Evolutionary conservation across 2,797 vertebrate genomes (phyloP), one percentile per base, ranked within the genome.

Genomic region (Sciurus vulgaris): DNA sequence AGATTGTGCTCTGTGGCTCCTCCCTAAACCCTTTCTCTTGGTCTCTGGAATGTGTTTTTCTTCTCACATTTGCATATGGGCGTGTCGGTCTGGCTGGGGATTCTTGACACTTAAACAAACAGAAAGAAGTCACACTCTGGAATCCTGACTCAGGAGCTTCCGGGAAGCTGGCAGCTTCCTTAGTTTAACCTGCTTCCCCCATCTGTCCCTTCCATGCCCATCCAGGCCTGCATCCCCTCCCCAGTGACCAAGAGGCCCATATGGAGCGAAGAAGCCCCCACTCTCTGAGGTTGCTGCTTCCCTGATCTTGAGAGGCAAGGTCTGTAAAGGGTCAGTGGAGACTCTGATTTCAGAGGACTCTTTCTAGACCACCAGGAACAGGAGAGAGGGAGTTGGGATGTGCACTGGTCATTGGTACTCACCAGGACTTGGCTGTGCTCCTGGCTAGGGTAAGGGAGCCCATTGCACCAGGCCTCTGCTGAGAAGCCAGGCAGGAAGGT

Each of bases 351-450:
- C 86, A 74, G 56, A 86, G 51, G 73, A 78, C 49, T 72, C 22
- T 6, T 82, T 69, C 65, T 24, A 51, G 78, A 67, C 18, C 61
- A 28, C 44, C 2, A 5, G 38, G 65, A 81, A 63, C 18, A 35
- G n/a, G 63, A 51, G 8, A 13, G n/a, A 41, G 22, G 41, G 14
- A 38, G 2, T 38, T 4, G 9, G 59, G n/a, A n/a, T 28, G 18
- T 7, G 22, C 0, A 2, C 38, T 2, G 41, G 38, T 28, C 33
- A 5, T 12, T 28, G 56, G 44, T 92, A 97, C 98, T 98, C 96
- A 99, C 99, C 99, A 98, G 97, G 85, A 98, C 90, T 70, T 98
- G 98, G 63, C 87, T 2, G 15, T 98, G 98, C 47, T 98, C 98
- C 86, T 98, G 98, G 49, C 96, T 95, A 0, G 98, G 44, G 89